Evolutionary conservation across 2,113 vertebrate genomes (phyloP), one percentile per base, ranked within the genome.

Genomic region (Nothobranchius furzeri): DNA sequence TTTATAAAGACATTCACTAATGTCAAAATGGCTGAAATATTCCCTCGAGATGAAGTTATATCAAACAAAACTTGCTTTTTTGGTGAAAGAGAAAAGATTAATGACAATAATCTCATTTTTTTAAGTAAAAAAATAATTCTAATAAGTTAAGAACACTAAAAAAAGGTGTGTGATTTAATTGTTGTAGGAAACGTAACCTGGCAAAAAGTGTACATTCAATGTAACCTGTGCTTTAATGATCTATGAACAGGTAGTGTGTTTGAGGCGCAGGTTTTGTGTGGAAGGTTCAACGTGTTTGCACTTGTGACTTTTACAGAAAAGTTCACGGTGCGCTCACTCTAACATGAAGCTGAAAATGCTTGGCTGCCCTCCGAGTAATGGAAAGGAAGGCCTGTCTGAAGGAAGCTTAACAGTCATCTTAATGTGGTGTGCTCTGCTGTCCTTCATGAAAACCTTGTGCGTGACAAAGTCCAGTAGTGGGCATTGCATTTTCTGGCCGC

Each of bases 401-500:
- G 12, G 25, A 43, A 20, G 42, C n/a, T 46, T 56, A 48, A 55
- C 45, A 14, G 43, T 37, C 52, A 48, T 55, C 12, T 36, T 55
- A 55, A 56, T 14, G 10, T 47, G 1, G 43, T 36, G 43, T 43
- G 43, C 25, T 36, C 24, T 46, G 43, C 64, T 56, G 64, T 47
- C 52, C 64, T 56, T 56, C 42, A 17, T 56, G 52, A 47, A 56
- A 66, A 56, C 64, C 15, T 66, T 66, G 63, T 17, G 52, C 30
- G 6, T 65, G 51, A 65, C 40, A 65, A 9, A 20, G 20, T 20
- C 20, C 20, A 45, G 37, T 37, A 53, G 62, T 11, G 30, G 37
- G 50, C 20, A 54, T 15, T 17, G 24, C 3, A 49, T 20, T 53
- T 13, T 54, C 51, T 46, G 2, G 9, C 40, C 42, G 4, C 51